Evolutionary conservation across 2,797 vertebrate species (phyloP).

Genomic region (Parambassis ranga): DNA sequence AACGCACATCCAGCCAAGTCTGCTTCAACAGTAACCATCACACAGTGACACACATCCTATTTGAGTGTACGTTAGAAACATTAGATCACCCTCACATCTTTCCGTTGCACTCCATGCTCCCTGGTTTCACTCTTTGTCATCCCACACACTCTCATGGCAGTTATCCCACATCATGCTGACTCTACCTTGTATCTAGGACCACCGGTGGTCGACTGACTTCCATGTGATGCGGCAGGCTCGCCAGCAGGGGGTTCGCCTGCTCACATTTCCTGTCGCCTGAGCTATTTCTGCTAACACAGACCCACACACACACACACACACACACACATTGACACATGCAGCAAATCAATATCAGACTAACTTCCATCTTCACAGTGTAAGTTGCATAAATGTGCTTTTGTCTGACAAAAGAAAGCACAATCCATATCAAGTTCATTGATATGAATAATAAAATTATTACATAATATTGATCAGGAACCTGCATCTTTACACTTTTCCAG

Average conservation of each 20-base stretch:
- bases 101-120: slow-evolving; percentile 43
- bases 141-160: slow-evolving; percentile 4
- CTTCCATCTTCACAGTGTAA: neutral
- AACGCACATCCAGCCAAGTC: slow-evolving; percentile 21
- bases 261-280: slow-evolving; percentile 69
- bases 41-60: neutral
- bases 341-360: slow-evolving; percentile 17
- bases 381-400: neutral
- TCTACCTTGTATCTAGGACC: slow-evolving; percentile 72
- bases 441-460: no score
- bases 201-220: slow-evolving; percentile 61
- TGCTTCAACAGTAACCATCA: slow-evolving; percentile 8
- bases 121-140: neutral
- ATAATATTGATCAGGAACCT: neutral
- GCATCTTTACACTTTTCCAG: no score
- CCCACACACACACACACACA: slow-evolving; percentile 27
- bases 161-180: slow-evolving; percentile 37
- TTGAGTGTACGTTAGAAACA: neutral
- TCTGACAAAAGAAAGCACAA: no score
- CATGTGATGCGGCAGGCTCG: slow-evolving; percentile 69
- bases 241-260: slow-evolving; percentile 78
- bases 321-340: slow-evolving; percentile 21
- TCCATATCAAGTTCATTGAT: no score
- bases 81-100: neutral
- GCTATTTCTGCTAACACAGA: slow-evolving; percentile 54